phyloP scores from a whole-genome alignment of 2,113 vertebrate genomes.

The Myotis davidii region DNA sequence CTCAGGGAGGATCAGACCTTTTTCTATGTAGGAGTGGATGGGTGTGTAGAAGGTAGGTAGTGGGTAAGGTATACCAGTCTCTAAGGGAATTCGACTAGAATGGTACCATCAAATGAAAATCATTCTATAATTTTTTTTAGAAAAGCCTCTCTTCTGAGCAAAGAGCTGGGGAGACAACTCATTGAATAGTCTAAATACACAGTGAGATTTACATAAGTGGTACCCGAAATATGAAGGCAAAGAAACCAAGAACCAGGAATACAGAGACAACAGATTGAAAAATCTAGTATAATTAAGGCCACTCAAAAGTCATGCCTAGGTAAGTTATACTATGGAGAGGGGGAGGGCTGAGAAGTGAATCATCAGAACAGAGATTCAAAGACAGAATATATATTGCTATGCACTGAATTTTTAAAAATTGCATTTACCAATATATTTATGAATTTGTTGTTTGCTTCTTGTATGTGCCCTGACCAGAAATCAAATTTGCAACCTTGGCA shows the following conservation, averaged over 20 bases:
- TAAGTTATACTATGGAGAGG: not conserved
- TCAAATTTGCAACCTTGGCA: not conserved
- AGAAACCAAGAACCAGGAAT: not conserved
- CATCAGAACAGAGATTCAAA: constrained; percentile 21
- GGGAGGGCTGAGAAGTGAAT: not conserved
- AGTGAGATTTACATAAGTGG: not conserved
- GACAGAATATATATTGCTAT: not conserved
- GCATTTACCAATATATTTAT: not conserved
- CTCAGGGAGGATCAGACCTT: not conserved
- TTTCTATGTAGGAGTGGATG: not conserved
- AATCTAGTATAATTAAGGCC: not conserved
- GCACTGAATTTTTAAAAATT: not conserved
- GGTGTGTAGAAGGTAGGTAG: not conserved
- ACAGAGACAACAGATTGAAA: not conserved
- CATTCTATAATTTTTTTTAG: not conserved
- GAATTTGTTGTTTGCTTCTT: not conserved
- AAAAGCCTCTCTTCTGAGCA: not conserved
- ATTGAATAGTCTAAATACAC: not conserved
- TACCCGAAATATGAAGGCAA: not conserved
- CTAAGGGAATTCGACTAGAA: not conserved
- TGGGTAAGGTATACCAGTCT: not conserved
- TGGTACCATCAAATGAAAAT: constrained; percentile 18
- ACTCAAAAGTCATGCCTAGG: not conserved
- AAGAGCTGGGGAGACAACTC: not conserved
- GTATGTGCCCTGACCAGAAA: not conserved